A percentile compares a stretch with the other conserved stretches of the same genome.
Evolutionary conservation across 2,888 invertebrate genomes (phyloP).

Genomic region (Gymnocheta viridis): DNA sequence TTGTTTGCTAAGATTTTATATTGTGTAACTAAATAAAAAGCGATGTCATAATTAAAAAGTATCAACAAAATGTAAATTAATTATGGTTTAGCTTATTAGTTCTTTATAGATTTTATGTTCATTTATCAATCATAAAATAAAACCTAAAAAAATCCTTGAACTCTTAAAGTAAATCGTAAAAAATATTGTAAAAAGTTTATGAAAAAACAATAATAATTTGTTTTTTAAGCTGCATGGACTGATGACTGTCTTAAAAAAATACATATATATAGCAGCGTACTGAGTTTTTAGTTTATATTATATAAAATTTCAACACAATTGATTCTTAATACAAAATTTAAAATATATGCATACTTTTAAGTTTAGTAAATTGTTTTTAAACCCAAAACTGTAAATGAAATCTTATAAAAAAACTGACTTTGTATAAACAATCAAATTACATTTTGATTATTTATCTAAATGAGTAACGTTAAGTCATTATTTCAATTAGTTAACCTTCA

Average conservation of each 20-base stretch:
- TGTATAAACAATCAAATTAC: constrained; percentile 10
- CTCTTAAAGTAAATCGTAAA: constrained; percentile 30
- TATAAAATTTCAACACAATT: constrained; percentile 6
- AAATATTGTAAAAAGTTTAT: constrained; percentile 51
- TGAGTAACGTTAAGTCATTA: constrained; percentile 34
- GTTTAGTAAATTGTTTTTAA: constrained; percentile 54
- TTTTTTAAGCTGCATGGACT: constrained; percentile 39
- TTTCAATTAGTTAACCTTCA: constrained; percentile 31
- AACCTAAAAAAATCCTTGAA: constrained; percentile 35
- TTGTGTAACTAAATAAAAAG: constrained; percentile 32
- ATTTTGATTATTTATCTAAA: constrained; percentile 17
- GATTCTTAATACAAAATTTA: constrained; percentile 16
- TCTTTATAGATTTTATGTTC: constrained; percentile 9
- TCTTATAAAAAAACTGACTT: neutral
- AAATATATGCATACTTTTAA: constrained; percentile 24
- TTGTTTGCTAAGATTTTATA: constrained; percentile 55
- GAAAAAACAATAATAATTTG: constrained; percentile 11
- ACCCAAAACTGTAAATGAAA: constrained; percentile 43
- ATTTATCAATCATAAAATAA: constrained; percentile 17
- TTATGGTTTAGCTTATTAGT: constrained; percentile 21
- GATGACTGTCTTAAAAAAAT: constrained; percentile 19
- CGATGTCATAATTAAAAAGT: constrained; percentile 1
- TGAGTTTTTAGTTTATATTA: constrained; percentile 36
- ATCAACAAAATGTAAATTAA: neutral
- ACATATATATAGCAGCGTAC: constrained; percentile 27